Evolutionary conservation across 30 jellyfish, hydroid and myxozoan genomes (phyloP).

Genomic region (Turritopsis rubra): DNA sequence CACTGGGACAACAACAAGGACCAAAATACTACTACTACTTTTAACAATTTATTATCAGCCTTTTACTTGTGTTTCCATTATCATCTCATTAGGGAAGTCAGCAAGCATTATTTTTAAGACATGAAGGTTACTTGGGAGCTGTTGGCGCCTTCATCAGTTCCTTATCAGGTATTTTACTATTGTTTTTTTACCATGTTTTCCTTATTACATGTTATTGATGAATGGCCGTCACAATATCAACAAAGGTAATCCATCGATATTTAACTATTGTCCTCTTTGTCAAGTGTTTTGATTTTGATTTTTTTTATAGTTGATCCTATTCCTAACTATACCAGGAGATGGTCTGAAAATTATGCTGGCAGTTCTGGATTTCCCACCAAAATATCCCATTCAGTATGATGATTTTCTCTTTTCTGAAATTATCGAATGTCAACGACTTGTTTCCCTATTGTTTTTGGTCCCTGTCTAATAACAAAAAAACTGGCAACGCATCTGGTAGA

Average conservation of each 20-base stretch:
- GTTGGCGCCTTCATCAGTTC: constrained; percentile 84
- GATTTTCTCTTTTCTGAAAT: no score
- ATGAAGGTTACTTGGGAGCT: constrained; percentile 98
- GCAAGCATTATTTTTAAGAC: constrained; percentile 87
- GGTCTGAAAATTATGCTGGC: constrained; percentile 94
- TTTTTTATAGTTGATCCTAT: constrained; percentile 21
- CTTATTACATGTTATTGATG: no score
- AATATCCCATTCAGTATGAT: neutral
- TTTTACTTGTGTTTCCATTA: no score
- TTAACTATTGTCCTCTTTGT: neutral
- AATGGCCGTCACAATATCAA: no score
- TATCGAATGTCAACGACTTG: no score
- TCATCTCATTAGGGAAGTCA: constrained; percentile 51
- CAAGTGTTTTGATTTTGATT: neutral
- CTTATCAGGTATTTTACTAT: constrained; percentile 1
- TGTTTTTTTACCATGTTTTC: neutral
- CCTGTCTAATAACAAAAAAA: no score
- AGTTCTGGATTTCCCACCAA: constrained; percentile 64
- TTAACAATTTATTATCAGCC: no score
- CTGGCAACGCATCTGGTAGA: no score
- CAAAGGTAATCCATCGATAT: neutral
- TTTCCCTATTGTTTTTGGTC: no score
- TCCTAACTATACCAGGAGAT: constrained; percentile 42
- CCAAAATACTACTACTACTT: no score
- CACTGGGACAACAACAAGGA: no score